A percentile compares a stretch with the other conserved stretches of the same genome.
Evolutionary conservation across 1,140 invertebrate species (phyloP).

Genomic region (Drosophila persimilis): DNA sequence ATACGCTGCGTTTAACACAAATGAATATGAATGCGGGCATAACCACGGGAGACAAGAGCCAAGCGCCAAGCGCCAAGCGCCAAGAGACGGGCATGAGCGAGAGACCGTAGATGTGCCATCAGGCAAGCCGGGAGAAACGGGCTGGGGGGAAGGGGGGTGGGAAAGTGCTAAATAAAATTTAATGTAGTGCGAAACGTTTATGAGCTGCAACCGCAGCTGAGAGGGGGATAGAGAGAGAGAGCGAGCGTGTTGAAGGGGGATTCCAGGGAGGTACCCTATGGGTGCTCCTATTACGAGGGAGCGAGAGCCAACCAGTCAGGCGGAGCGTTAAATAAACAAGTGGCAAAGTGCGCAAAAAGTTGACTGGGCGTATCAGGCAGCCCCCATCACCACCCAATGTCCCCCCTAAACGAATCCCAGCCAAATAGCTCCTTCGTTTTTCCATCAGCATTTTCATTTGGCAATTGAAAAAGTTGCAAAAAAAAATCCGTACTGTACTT

Average conservation of each 20-base stretch:
- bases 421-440: too few relatives aligned
- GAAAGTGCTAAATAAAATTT: conserved; percentile 76
- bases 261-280: not conserved
- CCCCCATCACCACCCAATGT: not conserved
- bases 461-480: conserved; percentile 61
- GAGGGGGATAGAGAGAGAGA: conserved; percentile 9
- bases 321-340: conserved; percentile 79
- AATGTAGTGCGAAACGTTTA: conserved; percentile 81
- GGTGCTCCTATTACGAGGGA: conserved; percentile 10
- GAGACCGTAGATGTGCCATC: too few relatives aligned
- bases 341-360: conserved; percentile 73
- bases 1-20: conserved; percentile 78
- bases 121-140: not conserved
- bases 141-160: conserved; percentile 5
- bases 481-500: too few relatives aligned
- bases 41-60: conserved; percentile 11
- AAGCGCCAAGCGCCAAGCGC: not conserved
- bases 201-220: conserved; percentile 76
- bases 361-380: conserved; percentile 33
- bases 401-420: not conserved
- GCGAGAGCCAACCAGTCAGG: conserved; percentile 57
- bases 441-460: conserved; percentile 56
- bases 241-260: not conserved
- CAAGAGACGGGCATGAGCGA: too few relatives aligned
- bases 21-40: conserved; percentile 75